Conservation (phyloP, 1,140 invertebrate species). For the Penaeus chinensis region DNA sequence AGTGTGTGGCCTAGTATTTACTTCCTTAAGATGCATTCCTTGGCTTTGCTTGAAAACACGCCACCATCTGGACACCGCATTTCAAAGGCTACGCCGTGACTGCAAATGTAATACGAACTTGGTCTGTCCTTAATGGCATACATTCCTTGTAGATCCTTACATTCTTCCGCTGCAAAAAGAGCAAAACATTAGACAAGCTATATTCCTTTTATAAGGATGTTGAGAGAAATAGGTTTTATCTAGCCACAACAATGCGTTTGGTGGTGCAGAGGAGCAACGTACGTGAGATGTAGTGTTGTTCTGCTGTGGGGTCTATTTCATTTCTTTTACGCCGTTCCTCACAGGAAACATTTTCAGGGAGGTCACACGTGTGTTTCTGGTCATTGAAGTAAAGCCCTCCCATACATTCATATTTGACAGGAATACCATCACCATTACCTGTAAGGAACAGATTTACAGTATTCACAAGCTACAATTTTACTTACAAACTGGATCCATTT, state of each 20-base stretch:
- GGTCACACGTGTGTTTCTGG: slow-evolving; percentile 38
- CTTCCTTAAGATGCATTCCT: slow-evolving; percentile 29
- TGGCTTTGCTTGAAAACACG: slow-evolving; percentile 6
- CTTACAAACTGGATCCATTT: no score
- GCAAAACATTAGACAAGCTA: neutral
- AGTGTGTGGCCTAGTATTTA: neutral
- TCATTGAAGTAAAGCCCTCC: slow-evolving; percentile 49
- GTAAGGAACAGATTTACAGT: neutral
- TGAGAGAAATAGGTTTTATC: neutral
- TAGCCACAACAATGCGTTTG: neutral
- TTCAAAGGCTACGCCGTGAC: slow-evolving; percentile 9
- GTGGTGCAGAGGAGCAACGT: neutral
- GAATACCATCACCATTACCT: slow-evolving; percentile 44
- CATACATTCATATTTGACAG: slow-evolving; percentile 38
- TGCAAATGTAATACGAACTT: slow-evolving; percentile 7
- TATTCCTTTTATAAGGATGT: neutral
- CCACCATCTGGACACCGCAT: slow-evolving; percentile 37
- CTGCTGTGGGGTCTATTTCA: neutral
- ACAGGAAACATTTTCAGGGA: slow-evolving; percentile 42
- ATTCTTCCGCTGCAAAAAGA: slow-evolving; percentile 22
- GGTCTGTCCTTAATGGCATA: neutral
- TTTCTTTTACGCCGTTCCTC: slow-evolving; percentile 13
- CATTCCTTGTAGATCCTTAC: slow-evolving; percentile 28
- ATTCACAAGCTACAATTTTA: no score
- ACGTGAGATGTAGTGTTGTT: slow-evolving; percentile 24